These are phyloP conservation scores for Tortricodes alternella DNA, from an alignment of 2,888 invertebrate genomes.

Conservation along the genomic window DNA sequence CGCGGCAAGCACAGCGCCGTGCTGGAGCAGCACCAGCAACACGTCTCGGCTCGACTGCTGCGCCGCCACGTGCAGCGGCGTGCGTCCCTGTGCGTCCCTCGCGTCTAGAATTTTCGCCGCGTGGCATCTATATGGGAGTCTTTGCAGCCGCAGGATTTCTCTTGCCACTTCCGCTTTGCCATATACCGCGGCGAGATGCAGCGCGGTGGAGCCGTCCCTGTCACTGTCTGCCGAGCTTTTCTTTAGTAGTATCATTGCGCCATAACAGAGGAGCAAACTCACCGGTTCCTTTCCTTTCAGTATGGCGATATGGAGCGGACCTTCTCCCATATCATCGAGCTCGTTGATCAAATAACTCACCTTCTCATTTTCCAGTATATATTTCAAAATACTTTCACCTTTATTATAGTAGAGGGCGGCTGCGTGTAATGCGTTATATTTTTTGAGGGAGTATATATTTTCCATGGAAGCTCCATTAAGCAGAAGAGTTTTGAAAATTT, in stretches of 20 bases:
- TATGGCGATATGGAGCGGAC: not conserved
- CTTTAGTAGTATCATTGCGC: not conserved
- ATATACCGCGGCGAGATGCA: not conserved
- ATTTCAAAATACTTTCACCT: not conserved
- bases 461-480: not conserved
- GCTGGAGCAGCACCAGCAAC: too few relatives aligned
- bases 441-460: not conserved
- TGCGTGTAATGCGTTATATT: not conserved
- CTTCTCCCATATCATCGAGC: not conserved
- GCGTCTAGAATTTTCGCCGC: too few relatives aligned
- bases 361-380: not conserved
- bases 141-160: too few relatives aligned
- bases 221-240: not conserved
- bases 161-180: too few relatives aligned
- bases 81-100: not conserved
- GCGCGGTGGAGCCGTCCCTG: not conserved
- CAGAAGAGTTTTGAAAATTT: not conserved
- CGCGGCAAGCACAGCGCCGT: too few relatives aligned
- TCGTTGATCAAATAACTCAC: not conserved
- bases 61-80: not conserved
- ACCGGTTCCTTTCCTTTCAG: not conserved
- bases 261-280: not conserved
- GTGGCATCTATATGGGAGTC: too few relatives aligned
- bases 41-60: too few relatives aligned
- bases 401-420: not conserved